phyloP scores from a whole-genome alignment of 2,888 invertebrate species.

The Hemistola chrysoprasaria region DNA sequence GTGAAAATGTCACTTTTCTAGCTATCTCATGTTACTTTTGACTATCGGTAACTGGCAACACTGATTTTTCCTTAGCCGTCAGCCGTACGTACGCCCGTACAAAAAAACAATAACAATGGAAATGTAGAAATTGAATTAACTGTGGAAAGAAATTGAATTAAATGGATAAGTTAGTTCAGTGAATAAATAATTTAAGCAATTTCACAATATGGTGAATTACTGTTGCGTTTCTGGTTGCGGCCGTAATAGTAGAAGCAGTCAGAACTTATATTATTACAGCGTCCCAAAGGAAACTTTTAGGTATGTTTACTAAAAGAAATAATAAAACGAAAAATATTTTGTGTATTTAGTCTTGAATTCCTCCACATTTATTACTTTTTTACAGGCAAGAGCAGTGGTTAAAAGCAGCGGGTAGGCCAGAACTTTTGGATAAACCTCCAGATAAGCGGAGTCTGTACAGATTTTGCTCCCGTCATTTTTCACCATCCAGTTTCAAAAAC shows the following conservation, averaged over 20 bases:
- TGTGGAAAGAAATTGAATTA: too few species aligned
- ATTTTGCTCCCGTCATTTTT: conserved; percentile 68
- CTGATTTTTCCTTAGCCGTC: too few species aligned
- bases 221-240: conserved; percentile 67
- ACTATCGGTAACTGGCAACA: too few species aligned
- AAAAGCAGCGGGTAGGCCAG: conserved; percentile 53
- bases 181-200: too few species aligned
- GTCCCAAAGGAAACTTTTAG: conserved; percentile 62
- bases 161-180: too few species aligned
- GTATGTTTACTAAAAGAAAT: conserved; percentile 33
- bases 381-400: conserved; percentile 62
- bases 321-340: too few species aligned
- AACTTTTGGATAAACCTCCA: conserved; percentile 46
- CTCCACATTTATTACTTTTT: conserved; percentile 5
- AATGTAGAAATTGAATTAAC: too few species aligned
- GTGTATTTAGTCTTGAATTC: too few species aligned
- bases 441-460: conserved; percentile 46
- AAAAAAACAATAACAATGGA: too few species aligned
- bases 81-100: too few species aligned
- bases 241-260: conserved; percentile 61
- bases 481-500: conserved; percentile 52
- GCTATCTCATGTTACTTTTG: too few species aligned
- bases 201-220: conserved; percentile 64
- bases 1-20: too few species aligned
- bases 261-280: conserved; percentile 61